Conservation (phyloP, 1,140 invertebrate genomes). For the Cydia strobilella region DNA sequence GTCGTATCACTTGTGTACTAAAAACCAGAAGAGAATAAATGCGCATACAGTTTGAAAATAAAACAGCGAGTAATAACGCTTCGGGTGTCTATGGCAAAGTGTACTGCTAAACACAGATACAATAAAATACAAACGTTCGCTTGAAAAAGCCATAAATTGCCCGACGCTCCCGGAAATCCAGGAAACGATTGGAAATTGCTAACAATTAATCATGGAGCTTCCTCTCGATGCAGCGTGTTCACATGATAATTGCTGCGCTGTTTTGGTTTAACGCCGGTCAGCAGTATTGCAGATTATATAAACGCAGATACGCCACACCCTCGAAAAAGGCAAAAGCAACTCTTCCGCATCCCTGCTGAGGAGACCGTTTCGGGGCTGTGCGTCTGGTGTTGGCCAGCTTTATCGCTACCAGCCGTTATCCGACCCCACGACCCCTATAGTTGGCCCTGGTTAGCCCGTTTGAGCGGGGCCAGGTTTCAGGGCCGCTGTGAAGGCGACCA, state of each 20-base stretch:
- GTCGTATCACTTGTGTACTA: too few relatives aligned
- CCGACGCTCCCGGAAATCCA: constrained; percentile 8
- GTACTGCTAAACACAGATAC: constrained; percentile 6
- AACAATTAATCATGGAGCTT: constrained; percentile 21
- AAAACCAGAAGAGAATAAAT: too few relatives aligned
- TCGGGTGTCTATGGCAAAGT: not conserved
- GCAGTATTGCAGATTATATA: constrained; percentile 6
- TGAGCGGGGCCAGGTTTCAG: too few relatives aligned
- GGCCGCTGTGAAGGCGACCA: too few relatives aligned
- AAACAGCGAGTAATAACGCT: not conserved
- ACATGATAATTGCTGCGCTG: constrained; percentile 9
- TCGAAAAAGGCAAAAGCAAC: too few relatives aligned
- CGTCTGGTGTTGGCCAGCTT: too few relatives aligned
- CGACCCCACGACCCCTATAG: too few relatives aligned
- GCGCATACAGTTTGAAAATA: too few relatives aligned
- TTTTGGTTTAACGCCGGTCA: constrained; percentile 9
- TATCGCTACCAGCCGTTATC: too few relatives aligned
- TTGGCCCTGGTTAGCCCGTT: too few relatives aligned
- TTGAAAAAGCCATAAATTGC: constrained; percentile 17
- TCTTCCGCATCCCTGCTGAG: too few relatives aligned
- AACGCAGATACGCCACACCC: not conserved
- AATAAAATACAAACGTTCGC: constrained; percentile 10
- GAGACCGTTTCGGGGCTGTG: too few relatives aligned
- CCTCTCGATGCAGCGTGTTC: constrained; percentile 19
- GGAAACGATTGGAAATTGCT: constrained; percentile 20